Evolutionary conservation across 1,140 invertebrate genomes (phyloP).

Genomic region (Euglossa dilemma): DNA sequence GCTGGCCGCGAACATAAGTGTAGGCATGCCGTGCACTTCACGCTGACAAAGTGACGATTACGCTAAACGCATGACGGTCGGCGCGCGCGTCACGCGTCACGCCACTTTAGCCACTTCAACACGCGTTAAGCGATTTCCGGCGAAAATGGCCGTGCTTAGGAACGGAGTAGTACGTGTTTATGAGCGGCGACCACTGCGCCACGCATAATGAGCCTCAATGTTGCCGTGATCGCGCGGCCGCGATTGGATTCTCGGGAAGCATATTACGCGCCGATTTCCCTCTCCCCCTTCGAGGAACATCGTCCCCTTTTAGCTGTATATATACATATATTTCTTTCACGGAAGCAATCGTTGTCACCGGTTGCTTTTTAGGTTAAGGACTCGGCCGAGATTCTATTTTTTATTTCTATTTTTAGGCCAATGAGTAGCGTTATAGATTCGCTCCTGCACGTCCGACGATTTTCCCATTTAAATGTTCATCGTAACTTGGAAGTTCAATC

Average conservation of each 20-base stretch:
- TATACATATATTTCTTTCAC: not conserved
- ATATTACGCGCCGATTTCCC: slow-evolving; percentile 8
- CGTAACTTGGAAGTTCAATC: not conserved
- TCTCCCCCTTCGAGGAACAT: not conserved
- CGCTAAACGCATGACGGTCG: slow-evolving; percentile 77
- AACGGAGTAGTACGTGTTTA: slow-evolving; percentile 61
- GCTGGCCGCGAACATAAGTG: slow-evolving; percentile 72
- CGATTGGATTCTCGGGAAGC: slow-evolving; percentile 51
- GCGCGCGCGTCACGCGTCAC: slow-evolving; percentile 81
- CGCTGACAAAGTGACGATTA: slow-evolving; percentile 80
- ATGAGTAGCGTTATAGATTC: not conserved
- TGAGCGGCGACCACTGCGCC: slow-evolving; percentile 30
- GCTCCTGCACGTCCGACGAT: no score
- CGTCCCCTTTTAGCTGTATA: not conserved
- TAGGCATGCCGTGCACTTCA: slow-evolving; percentile 78
- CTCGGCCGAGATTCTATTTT: slow-evolving; percentile 20
- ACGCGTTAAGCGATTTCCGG: slow-evolving; percentile 81
- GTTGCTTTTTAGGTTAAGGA: slow-evolving; percentile 19
- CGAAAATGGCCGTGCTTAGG: slow-evolving; percentile 73
- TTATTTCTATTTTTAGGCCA: not conserved
- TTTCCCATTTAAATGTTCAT: not conserved
- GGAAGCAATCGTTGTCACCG: slow-evolving; percentile 9
- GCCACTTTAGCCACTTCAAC: slow-evolving; percentile 80
- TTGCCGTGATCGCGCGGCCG: slow-evolving; percentile 40
- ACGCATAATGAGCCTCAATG: slow-evolving; percentile 40